Evolutionary conservation across 1,140 invertebrate genomes (phyloP).

Genomic region (Pogonognathellus flavescens): DNA sequence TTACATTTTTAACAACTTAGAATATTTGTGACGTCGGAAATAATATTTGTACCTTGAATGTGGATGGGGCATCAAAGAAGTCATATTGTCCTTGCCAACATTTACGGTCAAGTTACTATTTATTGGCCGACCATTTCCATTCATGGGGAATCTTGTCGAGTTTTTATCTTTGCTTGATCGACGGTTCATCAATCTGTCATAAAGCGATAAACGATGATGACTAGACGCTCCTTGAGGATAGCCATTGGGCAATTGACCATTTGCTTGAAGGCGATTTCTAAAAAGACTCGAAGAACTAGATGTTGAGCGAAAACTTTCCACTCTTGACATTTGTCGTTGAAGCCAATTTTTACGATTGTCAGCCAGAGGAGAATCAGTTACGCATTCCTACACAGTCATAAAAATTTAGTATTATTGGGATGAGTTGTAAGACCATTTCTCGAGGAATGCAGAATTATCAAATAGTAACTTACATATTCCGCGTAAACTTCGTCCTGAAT

Average conservation of each 20-base stretch:
- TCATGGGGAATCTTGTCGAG: not conserved
- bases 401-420: not conserved
- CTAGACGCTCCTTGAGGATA: conserved; percentile 15
- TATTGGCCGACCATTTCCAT: not conserved
- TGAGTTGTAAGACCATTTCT: not conserved
- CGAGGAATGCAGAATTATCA: not conserved
- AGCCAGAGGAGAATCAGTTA: conserved; percentile 83
- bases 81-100: conserved; percentile 41
- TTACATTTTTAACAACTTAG: not conserved
- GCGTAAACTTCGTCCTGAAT: conserved; percentile 84
- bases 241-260: conserved; percentile 68
- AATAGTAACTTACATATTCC: conserved; percentile 76
- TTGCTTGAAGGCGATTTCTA: conserved; percentile 76
- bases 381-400: conserved; percentile 79
- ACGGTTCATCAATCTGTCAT: conserved; percentile 83
- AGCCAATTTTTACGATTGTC: conserved; percentile 91
- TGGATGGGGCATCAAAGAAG: conserved; percentile 53
- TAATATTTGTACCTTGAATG: conserved; percentile 58
- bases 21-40: too few relatives aligned
- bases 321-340: conserved; percentile 83
- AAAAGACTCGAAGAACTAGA: conserved; percentile 85
- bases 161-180: conserved; percentile 73
- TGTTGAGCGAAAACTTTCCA: conserved; percentile 85
- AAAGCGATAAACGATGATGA: conserved; percentile 80
- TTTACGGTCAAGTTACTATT: not conserved